Evolutionary conservation across 1,140 invertebrate genomes (phyloP).

Genomic region (Eupeodes corollae): DNA sequence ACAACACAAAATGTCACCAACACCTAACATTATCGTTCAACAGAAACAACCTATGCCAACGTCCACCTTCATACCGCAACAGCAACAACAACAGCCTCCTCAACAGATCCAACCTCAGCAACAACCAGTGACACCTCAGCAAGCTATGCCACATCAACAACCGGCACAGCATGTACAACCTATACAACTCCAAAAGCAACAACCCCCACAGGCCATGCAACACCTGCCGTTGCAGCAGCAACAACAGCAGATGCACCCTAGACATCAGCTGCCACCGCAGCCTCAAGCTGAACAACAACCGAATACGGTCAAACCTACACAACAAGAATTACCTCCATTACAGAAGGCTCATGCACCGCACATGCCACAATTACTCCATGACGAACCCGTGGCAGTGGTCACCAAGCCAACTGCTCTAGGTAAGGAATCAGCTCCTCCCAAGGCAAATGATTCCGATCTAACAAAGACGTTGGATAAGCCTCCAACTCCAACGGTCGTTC

Average conservation of each 20-base stretch:
- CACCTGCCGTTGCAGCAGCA: background rate
- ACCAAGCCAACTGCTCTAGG: background rate
- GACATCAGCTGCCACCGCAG: background rate
- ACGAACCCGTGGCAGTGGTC: background rate
- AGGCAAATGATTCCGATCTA: too few species aligned
- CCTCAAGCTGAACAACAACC: background rate
- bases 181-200: background rate
- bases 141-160: background rate
- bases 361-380: too few species aligned
- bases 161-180: background rate
- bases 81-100: constrained; percentile 3
- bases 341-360: too few species aligned
- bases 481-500: background rate
- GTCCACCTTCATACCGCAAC: background rate
- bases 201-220: background rate
- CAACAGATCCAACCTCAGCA: constrained; percentile 9
- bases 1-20: background rate
- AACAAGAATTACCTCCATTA: too few species aligned
- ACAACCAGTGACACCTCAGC: background rate
- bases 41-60: background rate
- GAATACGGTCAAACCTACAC: too few species aligned
- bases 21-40: background rate
- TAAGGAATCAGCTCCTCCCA: too few species aligned
- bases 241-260: background rate
- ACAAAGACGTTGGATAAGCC: too few species aligned